phyloP scores from a whole-genome alignment of 1,140 invertebrate genomes.

The Frieseomelitta varia region DNA sequence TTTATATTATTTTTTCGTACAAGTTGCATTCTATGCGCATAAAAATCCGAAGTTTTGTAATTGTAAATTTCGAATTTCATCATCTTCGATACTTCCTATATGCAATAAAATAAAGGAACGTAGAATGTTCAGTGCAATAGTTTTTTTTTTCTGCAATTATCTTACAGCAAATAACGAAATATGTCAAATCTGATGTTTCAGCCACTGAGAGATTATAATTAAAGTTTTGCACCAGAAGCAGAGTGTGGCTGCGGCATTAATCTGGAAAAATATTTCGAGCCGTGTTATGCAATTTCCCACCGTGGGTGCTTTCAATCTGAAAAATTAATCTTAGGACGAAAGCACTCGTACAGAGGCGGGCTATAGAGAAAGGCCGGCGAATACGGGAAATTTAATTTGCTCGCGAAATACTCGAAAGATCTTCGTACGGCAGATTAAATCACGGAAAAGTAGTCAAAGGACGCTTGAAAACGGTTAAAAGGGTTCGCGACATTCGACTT shows the following conservation, averaged over 20 bases:
- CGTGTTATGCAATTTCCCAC: neutral
- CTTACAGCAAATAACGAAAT: neutral
- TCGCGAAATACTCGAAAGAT: slow-evolving; percentile 37
- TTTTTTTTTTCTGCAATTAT: no score
- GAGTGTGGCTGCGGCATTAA: neutral
- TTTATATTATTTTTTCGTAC: no score
- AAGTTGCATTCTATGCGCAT: no score
- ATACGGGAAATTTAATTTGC: slow-evolving; percentile 46
- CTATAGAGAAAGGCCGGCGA: neutral
- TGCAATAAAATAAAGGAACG: no score
- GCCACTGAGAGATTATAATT: neutral
- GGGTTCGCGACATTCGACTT: slow-evolving; percentile 27
- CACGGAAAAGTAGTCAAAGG: slow-evolving; percentile 30
- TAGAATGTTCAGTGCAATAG: no score
- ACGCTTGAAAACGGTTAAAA: slow-evolving; percentile 21
- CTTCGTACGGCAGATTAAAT: slow-evolving; percentile 27
- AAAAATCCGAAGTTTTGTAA: no score
- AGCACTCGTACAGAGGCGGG: neutral
- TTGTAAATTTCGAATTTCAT: no score
- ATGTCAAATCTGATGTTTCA: neutral
- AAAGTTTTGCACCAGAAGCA: neutral
- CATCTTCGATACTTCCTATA: no score
- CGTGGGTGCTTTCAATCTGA: slow-evolving; percentile 27
- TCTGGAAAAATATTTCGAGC: neutral
- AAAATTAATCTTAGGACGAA: slow-evolving; percentile 42